Base-by-base conservation (phyloP, 2,888 invertebrate species). In the Mechanitis mazaeus region DNA sequence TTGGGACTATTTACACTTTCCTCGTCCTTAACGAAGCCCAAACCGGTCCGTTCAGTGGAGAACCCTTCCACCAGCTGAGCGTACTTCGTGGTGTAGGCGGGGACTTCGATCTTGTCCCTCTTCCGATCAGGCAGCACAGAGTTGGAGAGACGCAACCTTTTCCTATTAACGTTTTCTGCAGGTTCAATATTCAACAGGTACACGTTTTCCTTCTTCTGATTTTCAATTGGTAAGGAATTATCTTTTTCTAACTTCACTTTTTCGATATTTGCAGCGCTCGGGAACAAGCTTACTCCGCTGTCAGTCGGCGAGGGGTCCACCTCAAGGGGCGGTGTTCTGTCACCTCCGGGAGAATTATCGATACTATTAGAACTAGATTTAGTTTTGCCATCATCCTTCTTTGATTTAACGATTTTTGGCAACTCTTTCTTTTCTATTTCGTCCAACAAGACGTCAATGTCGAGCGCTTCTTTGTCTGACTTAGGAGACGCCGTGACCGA, bases 1-100 rank as follows among this genome's bases (percentile, higher is more conserved):
- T 90, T 90, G 33, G 84, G 74, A 71, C 74, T 79, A 2, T 61
- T 71, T 4, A 65, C 72, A n/a, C 58, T 63, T 5, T 76, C 81
- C 3, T 78, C 79, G 1, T 81, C 81, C 62, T 83, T 79, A 63
- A 73, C 81, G 56, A 91, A 91, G 0, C 91, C 91, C 68, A 91
- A 74, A 1, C 91, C 91, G 3, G 87, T 85, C 47, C 91, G 76
- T 66, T 89, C 90, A n/a, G 75, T 79, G 0, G 84, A 82, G 65
- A 87, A 85, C 0, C 85, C 87, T 70, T 91, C 91, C 20, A 90
- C 84, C 60, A 79, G 81, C 54, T 88, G 83, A 0, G 87, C 83
- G 72, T 91, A 91, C 65, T 90, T 89, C 0, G 89, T 91, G 0
- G 90, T 91, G 56, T 91, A 91, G 0, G 77, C 68, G 0, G 85